Percentiles rank a stretch among this genome's conserved stretches.
Evolutionary conservation across 2,888 invertebrate genomes (phyloP).

Genomic region (Petrolisthes cinctipes): DNA sequence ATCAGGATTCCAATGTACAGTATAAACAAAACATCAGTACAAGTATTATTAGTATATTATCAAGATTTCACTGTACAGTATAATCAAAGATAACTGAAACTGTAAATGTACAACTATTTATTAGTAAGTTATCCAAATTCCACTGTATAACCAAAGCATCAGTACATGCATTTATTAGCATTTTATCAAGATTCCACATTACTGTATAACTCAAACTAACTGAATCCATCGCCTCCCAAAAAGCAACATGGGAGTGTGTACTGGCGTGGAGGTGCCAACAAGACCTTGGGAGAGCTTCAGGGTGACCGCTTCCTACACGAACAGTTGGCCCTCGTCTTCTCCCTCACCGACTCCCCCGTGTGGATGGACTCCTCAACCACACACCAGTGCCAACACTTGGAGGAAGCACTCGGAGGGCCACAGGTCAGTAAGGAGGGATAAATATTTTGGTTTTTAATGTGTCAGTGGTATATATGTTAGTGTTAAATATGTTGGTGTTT

Average conservation of each 20-base stretch:
- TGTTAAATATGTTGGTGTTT: neutral
- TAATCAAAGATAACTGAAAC: no score
- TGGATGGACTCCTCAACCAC: conserved; percentile 96
- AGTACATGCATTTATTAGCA: no score
- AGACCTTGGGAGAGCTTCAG: conserved; percentile 77
- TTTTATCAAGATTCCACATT: no score
- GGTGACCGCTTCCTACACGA: conserved; percentile 84
- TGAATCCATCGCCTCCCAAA: conserved; percentile 27
- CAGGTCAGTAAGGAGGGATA: conserved; percentile 72
- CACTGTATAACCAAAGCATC: no score
- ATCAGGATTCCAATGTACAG: no score
- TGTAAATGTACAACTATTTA: no score
- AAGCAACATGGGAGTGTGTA: conserved; percentile 98
- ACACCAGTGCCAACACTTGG: conserved; percentile 82
- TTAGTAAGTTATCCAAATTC: no score
- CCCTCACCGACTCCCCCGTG: conserved; percentile 84
- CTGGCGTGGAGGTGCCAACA: conserved; percentile 85
- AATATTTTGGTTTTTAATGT: neutral
- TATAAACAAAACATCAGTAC: no score
- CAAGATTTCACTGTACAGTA: no score
- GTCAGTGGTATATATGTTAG: neutral
- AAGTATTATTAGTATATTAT: no score
- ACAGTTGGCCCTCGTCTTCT: conserved; percentile 85
- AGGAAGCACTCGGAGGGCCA: conserved; percentile 84
- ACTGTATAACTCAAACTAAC: no score